Percentiles rank a stretch among this genome's conserved stretches.
Evolutionary conservation across 2,113 vertebrate genomes (phyloP).

Genomic region (Calypte anna): DNA sequence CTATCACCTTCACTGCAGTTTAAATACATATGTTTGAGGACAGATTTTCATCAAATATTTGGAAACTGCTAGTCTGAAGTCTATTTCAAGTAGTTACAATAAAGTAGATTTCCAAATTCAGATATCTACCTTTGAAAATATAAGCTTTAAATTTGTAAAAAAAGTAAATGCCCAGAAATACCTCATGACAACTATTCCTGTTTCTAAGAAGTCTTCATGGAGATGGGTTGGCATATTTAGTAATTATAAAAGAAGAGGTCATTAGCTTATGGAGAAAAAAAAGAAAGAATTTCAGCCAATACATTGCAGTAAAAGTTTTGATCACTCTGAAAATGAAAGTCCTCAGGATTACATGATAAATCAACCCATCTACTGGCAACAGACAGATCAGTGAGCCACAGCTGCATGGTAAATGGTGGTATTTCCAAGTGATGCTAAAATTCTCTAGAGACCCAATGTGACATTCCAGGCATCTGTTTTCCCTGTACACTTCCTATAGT

Average conservation of each 20-base stretch:
- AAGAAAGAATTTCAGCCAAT: neutral
- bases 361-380: neutral
- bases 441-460: neutral
- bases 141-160: neutral
- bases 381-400: neutral
- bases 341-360: neutral
- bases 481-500: neutral
- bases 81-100: no score
- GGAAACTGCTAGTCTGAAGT: no score
- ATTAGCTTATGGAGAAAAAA: neutral
- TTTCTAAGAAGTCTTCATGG: neutral
- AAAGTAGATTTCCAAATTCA: no score
- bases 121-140: neutral
- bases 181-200: neutral
- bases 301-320: neutral
- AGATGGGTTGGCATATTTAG: neutral
- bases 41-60: no score
- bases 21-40: no score
- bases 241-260: neutral
- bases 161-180: neutral
- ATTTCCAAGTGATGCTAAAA: constrained; percentile 20
- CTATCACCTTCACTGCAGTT: no score
- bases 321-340: neutral
- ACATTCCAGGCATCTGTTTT: constrained; percentile 39
- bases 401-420: neutral